phyloP scores from a whole-genome alignment of 1,140 invertebrate genomes.

The Drosophila virilis region DNA sequence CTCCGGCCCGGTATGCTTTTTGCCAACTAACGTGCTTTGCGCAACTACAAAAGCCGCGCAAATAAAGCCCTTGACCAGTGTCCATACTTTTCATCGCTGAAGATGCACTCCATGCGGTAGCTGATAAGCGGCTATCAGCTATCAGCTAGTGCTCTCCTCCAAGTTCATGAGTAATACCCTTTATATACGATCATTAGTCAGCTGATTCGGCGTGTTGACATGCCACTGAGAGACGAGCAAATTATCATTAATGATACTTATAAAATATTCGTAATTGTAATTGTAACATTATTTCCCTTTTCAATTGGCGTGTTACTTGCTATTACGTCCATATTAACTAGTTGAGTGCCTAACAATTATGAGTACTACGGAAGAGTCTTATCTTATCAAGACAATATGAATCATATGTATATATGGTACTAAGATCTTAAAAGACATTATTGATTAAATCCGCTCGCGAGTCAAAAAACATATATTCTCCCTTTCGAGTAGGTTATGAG shows the following conservation, averaged over 20 bases:
- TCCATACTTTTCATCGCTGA: conserved; percentile 25
- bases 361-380: not conserved
- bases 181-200: not conserved
- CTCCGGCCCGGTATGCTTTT: not conserved
- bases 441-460: too few species aligned
- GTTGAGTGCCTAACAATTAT: not conserved
- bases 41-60: conserved; percentile 14
- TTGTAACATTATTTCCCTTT: not conserved
- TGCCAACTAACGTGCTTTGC: not conserved
- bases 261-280: conserved; percentile 7
- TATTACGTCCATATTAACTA: not conserved
- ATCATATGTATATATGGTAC: not conserved
- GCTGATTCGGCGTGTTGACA: conserved; percentile 6
- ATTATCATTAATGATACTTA: conserved; percentile 11
- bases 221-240: not conserved
- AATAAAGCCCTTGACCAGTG: conserved; percentile 63
- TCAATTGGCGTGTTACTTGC: not conserved
- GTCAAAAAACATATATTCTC: too few species aligned
- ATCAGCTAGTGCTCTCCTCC: not conserved
- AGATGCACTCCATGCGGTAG: conserved; percentile 30
- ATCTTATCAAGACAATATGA: not conserved
- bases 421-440: too few species aligned
- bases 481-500: too few species aligned
- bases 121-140: conserved; percentile 44
- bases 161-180: not conserved